These are phyloP conservation scores for Actinia tenebrosa DNA, from an alignment of 64 coral and sea anemone genomes.

Conservation along the genomic window DNA sequence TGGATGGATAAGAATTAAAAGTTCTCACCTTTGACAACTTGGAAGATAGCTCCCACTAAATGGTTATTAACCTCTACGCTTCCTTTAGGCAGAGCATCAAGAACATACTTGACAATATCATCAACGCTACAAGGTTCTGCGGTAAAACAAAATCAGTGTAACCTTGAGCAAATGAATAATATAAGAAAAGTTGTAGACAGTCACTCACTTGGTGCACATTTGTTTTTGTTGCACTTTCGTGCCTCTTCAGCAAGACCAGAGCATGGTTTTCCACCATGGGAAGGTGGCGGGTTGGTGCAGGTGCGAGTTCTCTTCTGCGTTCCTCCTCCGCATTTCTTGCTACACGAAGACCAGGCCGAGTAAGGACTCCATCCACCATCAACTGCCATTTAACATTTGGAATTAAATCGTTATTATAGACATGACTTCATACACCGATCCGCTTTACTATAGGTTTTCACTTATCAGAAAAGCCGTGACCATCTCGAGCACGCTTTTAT, in stretches of 20 bases:
- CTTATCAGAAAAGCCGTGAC: no score
- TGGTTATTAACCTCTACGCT: conserved; percentile 5
- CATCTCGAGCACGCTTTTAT: no score
- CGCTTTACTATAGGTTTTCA: no score
- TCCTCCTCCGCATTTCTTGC: conserved; percentile 10
- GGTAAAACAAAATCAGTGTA: neutral
- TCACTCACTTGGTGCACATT: conserved; percentile 1
- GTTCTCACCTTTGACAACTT: conserved; percentile 21
- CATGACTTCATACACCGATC: no score
- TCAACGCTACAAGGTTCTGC: conserved; percentile 13
- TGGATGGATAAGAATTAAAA: neutral
- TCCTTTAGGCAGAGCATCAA: neutral
- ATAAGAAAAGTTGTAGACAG: neutral
- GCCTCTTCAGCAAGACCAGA: neutral
- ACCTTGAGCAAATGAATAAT: neutral
- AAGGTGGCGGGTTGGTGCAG: neutral
- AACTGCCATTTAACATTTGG: neutral
- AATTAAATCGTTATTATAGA: no score
- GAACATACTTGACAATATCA: conserved; percentile 13
- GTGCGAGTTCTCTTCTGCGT: neutral
- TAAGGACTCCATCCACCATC: neutral
- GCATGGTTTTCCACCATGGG: neutral
- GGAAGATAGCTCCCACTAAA: neutral
- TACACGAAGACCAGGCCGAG: neutral
- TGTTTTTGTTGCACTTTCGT: neutral